Conservation (phyloP, 2,113 vertebrate species). For the Hippolais icterina region DNA sequence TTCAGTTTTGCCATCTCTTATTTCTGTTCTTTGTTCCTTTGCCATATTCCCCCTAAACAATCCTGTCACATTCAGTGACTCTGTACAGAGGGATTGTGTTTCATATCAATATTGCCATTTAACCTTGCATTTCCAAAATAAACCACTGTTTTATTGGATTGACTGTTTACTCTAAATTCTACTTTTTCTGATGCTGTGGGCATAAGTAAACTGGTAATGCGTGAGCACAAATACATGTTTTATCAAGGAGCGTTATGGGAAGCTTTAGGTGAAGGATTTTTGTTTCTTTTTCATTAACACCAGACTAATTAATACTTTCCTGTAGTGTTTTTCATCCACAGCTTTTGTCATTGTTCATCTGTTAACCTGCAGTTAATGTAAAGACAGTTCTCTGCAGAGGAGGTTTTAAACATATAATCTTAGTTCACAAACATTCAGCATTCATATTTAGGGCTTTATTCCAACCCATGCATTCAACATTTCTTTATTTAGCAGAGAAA, state of each 20-base stretch:
- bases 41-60: neutral
- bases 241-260: neutral
- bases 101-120: neutral
- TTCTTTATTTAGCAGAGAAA: neutral
- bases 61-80: neutral
- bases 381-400: neutral
- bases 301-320: neutral
- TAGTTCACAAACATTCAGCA: neutral
- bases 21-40: neutral
- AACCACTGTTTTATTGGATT: neutral
- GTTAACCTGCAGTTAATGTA: neutral
- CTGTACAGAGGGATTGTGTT: neutral
- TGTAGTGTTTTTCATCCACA: neutral
- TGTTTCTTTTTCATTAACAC: neutral
- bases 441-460: neutral
- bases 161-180: neutral
- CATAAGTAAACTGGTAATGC: neutral
- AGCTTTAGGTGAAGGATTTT: neutral
- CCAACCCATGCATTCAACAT: neutral
- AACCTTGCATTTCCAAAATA: neutral
- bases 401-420: neutral
- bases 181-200: neutral
- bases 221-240: neutral
- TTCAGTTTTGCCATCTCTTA: neutral
- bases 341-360: neutral